These are phyloP conservation scores for Phyllostomus discolor DNA, from an alignment of 2,113 vertebrate species.

Conservation along the genomic window DNA sequence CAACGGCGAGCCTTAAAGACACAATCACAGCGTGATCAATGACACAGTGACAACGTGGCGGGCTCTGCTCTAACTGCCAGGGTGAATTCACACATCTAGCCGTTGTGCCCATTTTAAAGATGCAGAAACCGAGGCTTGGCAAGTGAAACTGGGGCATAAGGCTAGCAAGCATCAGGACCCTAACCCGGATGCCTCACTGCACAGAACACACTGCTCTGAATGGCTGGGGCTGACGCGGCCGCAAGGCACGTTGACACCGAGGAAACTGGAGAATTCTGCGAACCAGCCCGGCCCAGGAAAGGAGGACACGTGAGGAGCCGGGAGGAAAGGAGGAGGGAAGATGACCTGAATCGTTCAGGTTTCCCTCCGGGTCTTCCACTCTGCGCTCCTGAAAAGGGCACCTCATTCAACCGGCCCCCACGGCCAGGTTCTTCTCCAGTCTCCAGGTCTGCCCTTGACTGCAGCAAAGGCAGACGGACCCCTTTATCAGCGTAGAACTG, in stretches of 20 bases:
- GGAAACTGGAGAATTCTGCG: rapidly evolving
- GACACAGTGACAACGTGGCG: rapidly evolving
- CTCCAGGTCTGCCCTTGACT: rapidly evolving
- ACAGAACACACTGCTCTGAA: rapidly evolving
- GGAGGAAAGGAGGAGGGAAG: neutral
- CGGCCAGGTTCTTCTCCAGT: rapidly evolving
- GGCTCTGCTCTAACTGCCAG: rapidly evolving
- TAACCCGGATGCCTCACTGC: neutral
- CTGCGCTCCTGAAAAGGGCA: neutral
- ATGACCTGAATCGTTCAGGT: rapidly evolving
- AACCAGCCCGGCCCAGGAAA: neutral
- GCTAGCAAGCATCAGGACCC: neutral
- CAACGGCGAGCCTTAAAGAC: rapidly evolving
- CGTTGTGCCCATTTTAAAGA: neutral
- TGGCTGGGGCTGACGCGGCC: rapidly evolving
- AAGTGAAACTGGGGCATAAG: neutral
- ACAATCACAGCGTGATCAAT: rapidly evolving
- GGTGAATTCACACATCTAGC: rapidly evolving
- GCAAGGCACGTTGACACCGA: rapidly evolving
- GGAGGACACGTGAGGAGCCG: rapidly evolving
- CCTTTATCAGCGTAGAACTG: rapidly evolving
- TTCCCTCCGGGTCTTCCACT: neutral
- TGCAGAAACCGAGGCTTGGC: neutral
- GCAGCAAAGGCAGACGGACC: rapidly evolving
- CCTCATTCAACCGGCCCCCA: neutral